Percentiles rank a stretch among this genome's conserved stretches.
Evolutionary conservation across 2,888 invertebrate species (phyloP).

Genomic region (Andrena dorsata): DNA sequence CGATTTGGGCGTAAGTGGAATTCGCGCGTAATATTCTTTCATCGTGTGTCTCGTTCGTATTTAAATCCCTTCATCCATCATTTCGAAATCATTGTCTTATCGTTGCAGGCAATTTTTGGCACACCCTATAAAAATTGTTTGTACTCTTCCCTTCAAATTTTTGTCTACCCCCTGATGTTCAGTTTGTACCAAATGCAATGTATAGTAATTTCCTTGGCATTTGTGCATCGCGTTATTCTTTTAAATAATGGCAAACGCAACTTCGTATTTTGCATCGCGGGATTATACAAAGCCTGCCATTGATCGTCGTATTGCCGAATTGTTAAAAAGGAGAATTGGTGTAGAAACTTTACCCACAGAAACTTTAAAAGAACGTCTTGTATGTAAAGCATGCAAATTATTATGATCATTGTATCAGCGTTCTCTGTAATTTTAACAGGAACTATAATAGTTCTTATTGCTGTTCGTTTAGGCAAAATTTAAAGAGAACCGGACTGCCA

Average conservation of each 20-base stretch:
- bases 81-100: neutral
- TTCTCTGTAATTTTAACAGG: neutral
- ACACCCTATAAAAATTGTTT: conserved; percentile 16
- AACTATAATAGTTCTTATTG: neutral
- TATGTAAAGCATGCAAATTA: conserved; percentile 56
- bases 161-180: conserved; percentile 26
- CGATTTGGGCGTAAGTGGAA: too few species aligned
- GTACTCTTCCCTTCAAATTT: conserved; percentile 3
- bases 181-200: conserved; percentile 27
- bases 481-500: conserved; percentile 87
- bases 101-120: neutral
- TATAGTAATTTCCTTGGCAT: neutral
- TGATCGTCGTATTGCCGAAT: conserved; percentile 76
- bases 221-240: conserved; percentile 7
- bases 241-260: conserved; percentile 50
- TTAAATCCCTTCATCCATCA: neutral
- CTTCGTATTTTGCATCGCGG: conserved; percentile 54
- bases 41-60: neutral
- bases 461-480: conserved; percentile 86
- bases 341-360: conserved; percentile 70
- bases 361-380: conserved; percentile 76
- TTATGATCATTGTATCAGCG: neutral
- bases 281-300: conserved; percentile 81
- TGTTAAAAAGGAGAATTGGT: conserved; percentile 75
- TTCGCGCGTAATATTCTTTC: too few species aligned